Base-by-base conservation (phyloP, 2,113 vertebrate species). In the Tetrao urogallus region DNA sequence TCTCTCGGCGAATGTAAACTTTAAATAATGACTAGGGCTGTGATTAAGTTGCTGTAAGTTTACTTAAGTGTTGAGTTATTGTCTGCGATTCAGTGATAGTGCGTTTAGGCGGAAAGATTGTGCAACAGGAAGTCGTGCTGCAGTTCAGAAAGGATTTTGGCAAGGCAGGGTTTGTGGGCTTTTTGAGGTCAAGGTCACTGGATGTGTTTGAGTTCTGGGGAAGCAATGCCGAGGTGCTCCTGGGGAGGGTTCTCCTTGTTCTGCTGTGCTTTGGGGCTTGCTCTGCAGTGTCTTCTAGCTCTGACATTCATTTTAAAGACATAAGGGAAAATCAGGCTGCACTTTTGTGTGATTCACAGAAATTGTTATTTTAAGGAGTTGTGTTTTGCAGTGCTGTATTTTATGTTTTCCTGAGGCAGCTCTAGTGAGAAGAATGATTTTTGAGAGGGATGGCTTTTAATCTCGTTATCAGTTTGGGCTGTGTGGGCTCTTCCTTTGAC, bases 61-160 rank as follows among this genome's bases (percentile, higher is more conserved):
- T 64, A 81, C 47, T 74, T 6, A 57, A 92, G 73, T 57, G 42
- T 63, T 81, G 88, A 94, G 58, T 94, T 88, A 42, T 58, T 94
- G 93, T 92, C 90, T 78, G 88, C 19, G 3, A 40, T 84, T 48
- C 88, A 61, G 79, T 16, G 82, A 42, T 65, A 84, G 0, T 40
- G 79, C 64, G 30, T 92, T 92, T 72, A 63, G 88, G 82, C 82
- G 86, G 82, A 65, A 75, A 61, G 77, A 18, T 76, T 95, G 88
- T 84, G 90, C 90, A 97, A 95, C 72, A 75, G 95, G 93, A 97
- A 96, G 66, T 61, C 79, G 0, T 54, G 82, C 88, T 84, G 76
- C 74, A 84, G 76, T 82, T 92, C 71, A 88, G 76, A 75, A 83
- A 63, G 42, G 45, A 58, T 84, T 97, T 95, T 94, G 83, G 93